Evolutionary conservation across 2,888 invertebrate species (phyloP), one percentile per base, ranked within the genome.

Genomic region (Drosophila algonquin): DNA sequence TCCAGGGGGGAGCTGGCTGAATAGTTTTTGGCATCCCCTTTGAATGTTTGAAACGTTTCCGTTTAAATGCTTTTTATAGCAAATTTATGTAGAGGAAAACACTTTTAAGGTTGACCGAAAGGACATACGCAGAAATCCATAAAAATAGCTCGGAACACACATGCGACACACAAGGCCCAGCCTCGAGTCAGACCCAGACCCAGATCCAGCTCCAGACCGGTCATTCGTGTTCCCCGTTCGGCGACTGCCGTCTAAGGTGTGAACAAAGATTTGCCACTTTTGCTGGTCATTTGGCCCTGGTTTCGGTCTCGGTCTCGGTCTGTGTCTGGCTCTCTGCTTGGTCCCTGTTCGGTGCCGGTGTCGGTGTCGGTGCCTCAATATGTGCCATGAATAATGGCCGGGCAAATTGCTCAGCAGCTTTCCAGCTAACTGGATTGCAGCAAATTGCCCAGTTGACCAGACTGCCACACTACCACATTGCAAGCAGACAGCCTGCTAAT

Each of bases 11-110:
- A 56, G 54, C 53, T 44, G 69, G 69, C 62, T 70, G 67, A 72
- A 80, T 75, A 75, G 60, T 63, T 73, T 56, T 76, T 76, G 74
- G 86, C 80, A 71, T 48, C 48, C 77, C 85, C 79, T 75, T 84
- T 77, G 89, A 89, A 87, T 84, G 85, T 79, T 85, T 81, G 84
- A 81, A 67, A 74, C 80, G 81, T 81, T 85, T 85, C 89, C 89
- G 85, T 85, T 85, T 87, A 88, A 89, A 89, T 84, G 89, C 79
- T 88, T 87, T 85, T 88, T 88, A 88, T 88, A 75, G 89, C 82
- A 88, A 88, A 89, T 88, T 88, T 88, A 88, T 88, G 89, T 82
- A 89, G 87, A 84, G 90, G 90, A 89, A 88, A 89, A 80, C 82
- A 81, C 89, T 87, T 86, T 73, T 63, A 72, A 81, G 80, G 77